Base-by-base conservation (phyloP, 2,797 vertebrate genomes). In the Cyclura pinguis region DNA sequence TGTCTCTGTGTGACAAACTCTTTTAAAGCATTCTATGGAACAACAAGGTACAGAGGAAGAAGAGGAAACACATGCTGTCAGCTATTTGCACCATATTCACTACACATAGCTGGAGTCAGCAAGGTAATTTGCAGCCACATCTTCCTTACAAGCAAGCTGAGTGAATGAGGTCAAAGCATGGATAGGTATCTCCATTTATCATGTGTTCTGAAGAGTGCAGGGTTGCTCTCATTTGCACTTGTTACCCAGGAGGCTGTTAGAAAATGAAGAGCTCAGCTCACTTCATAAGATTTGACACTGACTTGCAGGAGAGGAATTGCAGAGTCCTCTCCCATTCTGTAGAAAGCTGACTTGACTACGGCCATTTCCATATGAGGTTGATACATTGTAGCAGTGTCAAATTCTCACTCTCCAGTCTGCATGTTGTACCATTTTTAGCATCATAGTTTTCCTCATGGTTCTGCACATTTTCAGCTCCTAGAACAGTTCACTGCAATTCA, bases 141-240 rank as follows among this genome's bases (percentile, higher is more conserved):
- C 0, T 16, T 7, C 35, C 67, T 38, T 87, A 77, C 78, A 38
- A 22, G n/a, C 9, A 76, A n/a, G 69, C 69, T 50, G 78, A 13
- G 4, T 0, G 57, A 80, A 76, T 2, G 2, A 84, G 87, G 88
- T 89, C 91, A 85, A 78, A 2, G 1, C 57, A 0, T 0, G 42
- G 84, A 12, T 42, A 83, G 91, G 82, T 57, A 76, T 4, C 88
- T 90, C 89, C 84, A 47, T 92, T 78, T 42, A 52, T 85, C 85
- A 85, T 35, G 4, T 8, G 1, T 0, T 74, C 82, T 76, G 32
- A n/a, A 27, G 73, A 6, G 88, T 1, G 52, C 76, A 6, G 78
- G 80, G 55, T 82, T 1, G 85, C 42, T 74, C 64, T 81, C 47
- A 0, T 69, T 62, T 55, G 64, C 78, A 84, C 80, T 86, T 84